Evolutionary conservation across 2,797 vertebrate species (phyloP).

Genomic region (Brachymystax lenok): DNA sequence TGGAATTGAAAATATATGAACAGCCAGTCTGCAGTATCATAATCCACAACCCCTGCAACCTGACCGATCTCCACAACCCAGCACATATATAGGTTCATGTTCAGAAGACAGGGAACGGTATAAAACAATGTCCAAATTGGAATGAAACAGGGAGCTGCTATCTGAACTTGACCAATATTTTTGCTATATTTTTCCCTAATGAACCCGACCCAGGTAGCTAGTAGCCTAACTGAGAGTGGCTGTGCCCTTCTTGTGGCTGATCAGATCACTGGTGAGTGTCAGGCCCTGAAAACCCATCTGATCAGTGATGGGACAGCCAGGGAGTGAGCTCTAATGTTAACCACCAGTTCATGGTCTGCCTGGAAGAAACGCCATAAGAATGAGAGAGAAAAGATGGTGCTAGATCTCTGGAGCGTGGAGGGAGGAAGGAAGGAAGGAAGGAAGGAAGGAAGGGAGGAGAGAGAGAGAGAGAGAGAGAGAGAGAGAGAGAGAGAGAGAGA

Average conservation of each 20-base stretch:
- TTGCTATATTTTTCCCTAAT: not conserved
- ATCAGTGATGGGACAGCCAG: conserved; percentile 12
- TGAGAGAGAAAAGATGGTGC: conserved; percentile 41
- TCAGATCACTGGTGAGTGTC: not conserved
- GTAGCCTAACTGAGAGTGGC: not conserved
- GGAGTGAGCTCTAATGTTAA: not conserved
- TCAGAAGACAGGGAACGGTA: too few species aligned
- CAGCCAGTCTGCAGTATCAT: not conserved
- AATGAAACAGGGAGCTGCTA: too few species aligned
- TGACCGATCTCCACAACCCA: not conserved
- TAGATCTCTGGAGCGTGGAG: not conserved
- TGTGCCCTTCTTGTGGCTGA: not conserved
- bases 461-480: conserved; percentile 1
- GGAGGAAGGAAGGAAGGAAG: conserved; percentile 23
- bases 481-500: not conserved
- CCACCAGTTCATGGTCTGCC: not conserved
- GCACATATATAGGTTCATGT: too few species aligned
- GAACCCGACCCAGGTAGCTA: not conserved
- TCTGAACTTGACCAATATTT: not conserved
- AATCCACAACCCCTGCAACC: not conserved
- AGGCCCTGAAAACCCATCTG: conserved; percentile 23
- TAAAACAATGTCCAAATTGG: too few species aligned
- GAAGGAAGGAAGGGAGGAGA: conserved; percentile 16
- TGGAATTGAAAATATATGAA: too few species aligned
- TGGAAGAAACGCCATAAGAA: conserved; percentile 36